A percentile compares a stretch with the other conserved stretches of the same genome.
These are phyloP conservation scores for Itoplectis maculator DNA, from an alignment of 2,888 invertebrate genomes.

Conservation along the genomic window DNA sequence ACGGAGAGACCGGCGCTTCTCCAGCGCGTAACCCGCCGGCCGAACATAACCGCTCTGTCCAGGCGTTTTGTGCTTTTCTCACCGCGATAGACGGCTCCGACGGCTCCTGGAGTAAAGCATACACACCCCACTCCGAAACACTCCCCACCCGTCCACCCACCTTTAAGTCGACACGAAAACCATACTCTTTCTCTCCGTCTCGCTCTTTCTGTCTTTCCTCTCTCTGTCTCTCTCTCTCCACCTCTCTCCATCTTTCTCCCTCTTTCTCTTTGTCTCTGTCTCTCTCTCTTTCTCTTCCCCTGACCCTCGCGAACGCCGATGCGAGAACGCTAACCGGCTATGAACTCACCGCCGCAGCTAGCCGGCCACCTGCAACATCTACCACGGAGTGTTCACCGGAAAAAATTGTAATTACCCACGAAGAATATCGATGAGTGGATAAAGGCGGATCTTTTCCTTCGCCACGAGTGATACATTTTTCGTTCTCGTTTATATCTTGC, in stretches of 20 bases:
- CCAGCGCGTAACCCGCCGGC: background rate
- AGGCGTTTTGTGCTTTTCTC: constrained; percentile 19
- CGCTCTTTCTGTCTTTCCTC: no score
- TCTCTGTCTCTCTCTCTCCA: background rate
- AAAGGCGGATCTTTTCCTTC: background rate
- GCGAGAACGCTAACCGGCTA: constrained; percentile 59
- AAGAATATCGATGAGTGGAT: background rate
- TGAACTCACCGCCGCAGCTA: constrained; percentile 63
- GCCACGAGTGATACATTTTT: background rate
- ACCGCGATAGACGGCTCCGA: background rate
- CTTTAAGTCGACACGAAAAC: constrained; percentile 11
- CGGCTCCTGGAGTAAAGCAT: background rate
- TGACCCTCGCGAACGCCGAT: background rate
- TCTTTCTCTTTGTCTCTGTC: background rate
- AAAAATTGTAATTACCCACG: constrained; percentile 9
- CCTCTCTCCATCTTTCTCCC: no score
- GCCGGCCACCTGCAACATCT: constrained; percentile 48
- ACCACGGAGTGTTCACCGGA: background rate
- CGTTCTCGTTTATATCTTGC: background rate
- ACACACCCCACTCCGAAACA: background rate
- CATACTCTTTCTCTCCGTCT: background rate
- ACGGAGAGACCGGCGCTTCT: constrained; percentile 74
- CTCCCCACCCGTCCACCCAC: background rate
- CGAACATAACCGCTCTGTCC: constrained; percentile 42
- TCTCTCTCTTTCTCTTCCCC: background rate